Percentiles rank a stretch among this genome's conserved stretches.
These are phyloP conservation scores for Podabrus alpinus DNA, from an alignment of 2,888 invertebrate genomes.

Conservation along the genomic window DNA sequence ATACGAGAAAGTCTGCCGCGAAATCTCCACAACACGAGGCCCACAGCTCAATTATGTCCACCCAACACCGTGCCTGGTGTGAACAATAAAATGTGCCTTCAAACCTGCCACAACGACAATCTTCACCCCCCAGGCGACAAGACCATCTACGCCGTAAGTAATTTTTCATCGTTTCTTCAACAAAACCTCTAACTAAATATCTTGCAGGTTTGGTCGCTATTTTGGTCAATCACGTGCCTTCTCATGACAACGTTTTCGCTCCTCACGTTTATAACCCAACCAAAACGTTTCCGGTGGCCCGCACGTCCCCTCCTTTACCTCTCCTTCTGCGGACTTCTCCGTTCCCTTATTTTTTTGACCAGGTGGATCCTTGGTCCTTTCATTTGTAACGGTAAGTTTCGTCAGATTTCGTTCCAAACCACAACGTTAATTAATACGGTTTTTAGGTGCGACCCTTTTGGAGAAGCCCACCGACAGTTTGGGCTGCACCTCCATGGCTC, in stretches of 20 bases:
- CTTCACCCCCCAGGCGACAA: conserved; percentile 39
- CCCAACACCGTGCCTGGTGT: conserved; percentile 32
- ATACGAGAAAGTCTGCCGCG: conserved; percentile 15
- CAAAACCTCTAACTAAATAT: background rate
- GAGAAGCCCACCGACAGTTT: conserved; percentile 24
- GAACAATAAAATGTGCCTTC: conserved; percentile 40
- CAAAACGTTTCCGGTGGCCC: conserved; percentile 87
- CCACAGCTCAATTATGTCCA: conserved; percentile 39
- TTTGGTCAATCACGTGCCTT: conserved; percentile 78
- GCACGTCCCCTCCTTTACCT: conserved; percentile 90
- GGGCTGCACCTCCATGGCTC: conserved; percentile 43
- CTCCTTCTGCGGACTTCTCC: conserved; percentile 68
- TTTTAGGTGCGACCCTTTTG: conserved; percentile 9
- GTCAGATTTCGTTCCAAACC: background rate
- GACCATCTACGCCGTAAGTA: conserved; percentile 46
- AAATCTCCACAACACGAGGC: conserved; percentile 16
- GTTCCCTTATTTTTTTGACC: conserved; percentile 43
- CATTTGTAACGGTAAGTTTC: conserved; percentile 40
- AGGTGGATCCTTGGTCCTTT: conserved; percentile 46
- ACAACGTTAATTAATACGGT: background rate
- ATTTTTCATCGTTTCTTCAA: background rate
- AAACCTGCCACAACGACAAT: conserved; percentile 34
- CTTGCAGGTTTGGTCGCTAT: conserved; percentile 68
- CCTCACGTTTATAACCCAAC: conserved; percentile 87
- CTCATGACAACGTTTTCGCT: conserved; percentile 82